A percentile compares a stretch with the other conserved stretches of the same genome.
Evolutionary conservation across 2,888 invertebrate genomes (phyloP).

Genomic region (Cephus spinipes): DNA sequence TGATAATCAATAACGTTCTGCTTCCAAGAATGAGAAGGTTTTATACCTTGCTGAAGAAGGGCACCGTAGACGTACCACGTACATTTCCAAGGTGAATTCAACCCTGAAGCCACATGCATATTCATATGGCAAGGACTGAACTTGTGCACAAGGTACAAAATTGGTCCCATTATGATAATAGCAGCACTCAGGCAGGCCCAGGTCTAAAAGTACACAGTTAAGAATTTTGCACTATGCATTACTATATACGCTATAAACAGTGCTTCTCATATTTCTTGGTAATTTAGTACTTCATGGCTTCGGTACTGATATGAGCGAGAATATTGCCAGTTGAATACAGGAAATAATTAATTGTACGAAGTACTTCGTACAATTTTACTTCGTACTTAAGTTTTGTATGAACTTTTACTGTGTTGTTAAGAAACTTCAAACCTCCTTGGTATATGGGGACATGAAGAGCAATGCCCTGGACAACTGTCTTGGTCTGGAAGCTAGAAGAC

Average conservation of each 20-base stretch:
- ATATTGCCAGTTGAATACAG: background rate
- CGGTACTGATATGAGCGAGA: background rate
- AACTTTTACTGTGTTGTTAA: background rate
- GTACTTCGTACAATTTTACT: background rate
- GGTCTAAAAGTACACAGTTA: conserved; percentile 71
- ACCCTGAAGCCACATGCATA: conserved; percentile 31
- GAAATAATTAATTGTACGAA: background rate
- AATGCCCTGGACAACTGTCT: conserved; percentile 84
- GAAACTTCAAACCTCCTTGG: conserved; percentile 63
- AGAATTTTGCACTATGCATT: background rate
- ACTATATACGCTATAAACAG: background rate
- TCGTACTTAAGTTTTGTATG: background rate
- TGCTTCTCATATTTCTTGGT: background rate
- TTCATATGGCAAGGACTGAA: conserved; percentile 71
- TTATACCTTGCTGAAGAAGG: conserved; percentile 86
- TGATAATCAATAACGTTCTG: conserved; percentile 8
- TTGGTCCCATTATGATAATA: conserved; percentile 81
- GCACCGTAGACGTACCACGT: conserved; percentile 93
- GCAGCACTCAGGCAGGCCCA: conserved; percentile 85
- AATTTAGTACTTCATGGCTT: background rate
- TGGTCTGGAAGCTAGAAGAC: conserved; percentile 83
- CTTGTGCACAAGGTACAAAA: conserved; percentile 79
- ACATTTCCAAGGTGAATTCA: conserved; percentile 72
- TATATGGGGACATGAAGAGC: conserved; percentile 86
- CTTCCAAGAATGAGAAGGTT: conserved; percentile 15